These are phyloP conservation scores for Coptotermes formosanus DNA, from an alignment of 1,140 invertebrate genomes.

Conservation along the genomic window DNA sequence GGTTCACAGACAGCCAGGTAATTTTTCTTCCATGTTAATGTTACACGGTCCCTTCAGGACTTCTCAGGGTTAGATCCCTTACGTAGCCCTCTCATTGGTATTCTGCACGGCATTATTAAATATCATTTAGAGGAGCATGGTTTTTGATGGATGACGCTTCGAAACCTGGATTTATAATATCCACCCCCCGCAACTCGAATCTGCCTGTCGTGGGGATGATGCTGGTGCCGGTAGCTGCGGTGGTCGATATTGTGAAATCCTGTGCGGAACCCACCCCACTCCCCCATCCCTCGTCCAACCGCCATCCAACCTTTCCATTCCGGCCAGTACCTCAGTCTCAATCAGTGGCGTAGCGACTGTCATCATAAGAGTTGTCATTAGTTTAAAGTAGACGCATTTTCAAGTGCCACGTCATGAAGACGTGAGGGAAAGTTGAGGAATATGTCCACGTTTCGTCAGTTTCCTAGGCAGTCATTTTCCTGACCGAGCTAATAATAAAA, in stretches of 20 bases:
- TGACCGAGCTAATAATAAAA: too few relatives aligned
- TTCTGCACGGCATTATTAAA: slow-evolving; percentile 16
- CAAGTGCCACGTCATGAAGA: too few relatives aligned
- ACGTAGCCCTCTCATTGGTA: neutral
- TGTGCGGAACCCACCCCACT: neutral
- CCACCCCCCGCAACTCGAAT: neutral
- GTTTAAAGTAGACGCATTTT: too few relatives aligned
- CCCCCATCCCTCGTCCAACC: neutral
- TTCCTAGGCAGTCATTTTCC: too few relatives aligned
- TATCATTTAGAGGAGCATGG: slow-evolving; percentile 11
- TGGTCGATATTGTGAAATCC: slow-evolving; percentile 7
- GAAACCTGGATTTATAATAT: slow-evolving; percentile 19
- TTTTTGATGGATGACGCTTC: slow-evolving; percentile 3
- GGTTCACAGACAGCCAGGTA: neutral
- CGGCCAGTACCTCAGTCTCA: neutral
- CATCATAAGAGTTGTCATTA: too few relatives aligned
- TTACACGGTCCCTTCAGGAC: neutral
- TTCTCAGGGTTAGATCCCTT: neutral
- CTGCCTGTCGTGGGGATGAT: neutral
- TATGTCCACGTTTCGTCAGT: too few relatives aligned
- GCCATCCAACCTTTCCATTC: neutral
- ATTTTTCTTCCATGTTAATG: neutral
- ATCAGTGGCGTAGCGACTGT: neutral
- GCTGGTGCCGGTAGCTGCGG: neutral
- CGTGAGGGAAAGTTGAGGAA: too few relatives aligned